Conservation (phyloP, 2,888 invertebrate genomes). For the Pristionchus entomophagus region DNA sequence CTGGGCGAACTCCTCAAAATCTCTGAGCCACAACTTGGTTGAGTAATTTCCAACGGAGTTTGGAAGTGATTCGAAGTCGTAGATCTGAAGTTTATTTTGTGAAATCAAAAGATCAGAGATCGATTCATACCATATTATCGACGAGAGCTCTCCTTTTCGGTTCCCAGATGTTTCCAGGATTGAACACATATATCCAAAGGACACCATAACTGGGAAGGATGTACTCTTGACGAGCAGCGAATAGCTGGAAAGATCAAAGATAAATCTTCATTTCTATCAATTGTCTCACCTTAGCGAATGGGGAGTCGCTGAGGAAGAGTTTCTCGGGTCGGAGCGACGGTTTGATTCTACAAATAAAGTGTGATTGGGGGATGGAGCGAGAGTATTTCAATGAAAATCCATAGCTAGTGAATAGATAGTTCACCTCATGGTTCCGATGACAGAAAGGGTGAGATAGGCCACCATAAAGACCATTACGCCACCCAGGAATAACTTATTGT, state of each 20-base stretch:
- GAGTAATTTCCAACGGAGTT: conserved; percentile 69
- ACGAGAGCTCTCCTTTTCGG: conserved; percentile 43
- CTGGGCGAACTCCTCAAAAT: conserved; percentile 48
- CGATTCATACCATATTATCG: background rate
- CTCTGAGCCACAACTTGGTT: conserved; percentile 72
- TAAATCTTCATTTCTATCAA: background rate
- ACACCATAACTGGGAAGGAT: conserved; percentile 72
- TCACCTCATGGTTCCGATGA: conserved; percentile 54
- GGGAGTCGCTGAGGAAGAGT: conserved; percentile 68
- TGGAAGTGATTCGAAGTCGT: conserved; percentile 68
- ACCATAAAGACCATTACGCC: conserved; percentile 65
- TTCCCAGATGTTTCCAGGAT: conserved; percentile 71
- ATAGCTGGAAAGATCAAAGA: conserved; percentile 57
- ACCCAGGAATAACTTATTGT: conserved; percentile 62
- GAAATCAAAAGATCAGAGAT: background rate
- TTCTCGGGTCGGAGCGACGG: conserved; percentile 71
- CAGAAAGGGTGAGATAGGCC: conserved; percentile 61
- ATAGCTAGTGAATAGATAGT: background rate
- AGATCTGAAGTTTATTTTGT: conserved; percentile 50
- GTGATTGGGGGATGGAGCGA: too few species aligned
- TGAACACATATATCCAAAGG: conserved; percentile 70
- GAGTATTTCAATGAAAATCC: background rate
- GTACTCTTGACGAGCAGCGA: conserved; percentile 68
- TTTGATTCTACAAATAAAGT: conserved; percentile 56
- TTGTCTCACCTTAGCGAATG: conserved; percentile 63